phyloP scores from a whole-genome alignment of 2,113 vertebrate genomes.

The Catharus minimus region DNA sequence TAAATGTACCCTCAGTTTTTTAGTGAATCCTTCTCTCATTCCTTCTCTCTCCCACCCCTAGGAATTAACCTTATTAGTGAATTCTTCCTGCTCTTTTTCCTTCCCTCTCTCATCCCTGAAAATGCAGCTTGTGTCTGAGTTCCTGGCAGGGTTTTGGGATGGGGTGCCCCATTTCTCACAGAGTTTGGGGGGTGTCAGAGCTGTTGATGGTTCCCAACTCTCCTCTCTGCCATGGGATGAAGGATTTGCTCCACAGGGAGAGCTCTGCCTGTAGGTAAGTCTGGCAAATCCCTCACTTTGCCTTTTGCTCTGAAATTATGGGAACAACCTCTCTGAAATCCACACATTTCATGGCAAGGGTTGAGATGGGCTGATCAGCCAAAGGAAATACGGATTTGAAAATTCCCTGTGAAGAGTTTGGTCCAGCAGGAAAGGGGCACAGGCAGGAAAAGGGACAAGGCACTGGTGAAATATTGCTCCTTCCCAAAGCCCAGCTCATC shows the following conservation, averaged over 20 bases:
- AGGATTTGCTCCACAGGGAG: fast-evolving
- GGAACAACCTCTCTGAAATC: neutral
- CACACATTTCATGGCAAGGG: neutral
- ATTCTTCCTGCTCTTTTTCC: neutral
- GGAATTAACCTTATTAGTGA: neutral
- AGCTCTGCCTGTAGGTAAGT: neutral
- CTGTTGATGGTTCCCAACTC: neutral
- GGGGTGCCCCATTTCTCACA: neutral
- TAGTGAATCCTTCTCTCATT: neutral
- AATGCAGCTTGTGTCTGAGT: neutral
- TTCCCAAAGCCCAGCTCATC: neutral
- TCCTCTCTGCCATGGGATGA: neutral
- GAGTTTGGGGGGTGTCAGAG: neutral
- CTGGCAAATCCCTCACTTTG: neutral
- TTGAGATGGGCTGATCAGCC: neutral
- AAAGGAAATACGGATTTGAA: neutral
- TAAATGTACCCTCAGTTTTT: neutral
- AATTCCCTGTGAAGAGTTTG: neutral
- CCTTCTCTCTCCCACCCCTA: neutral
- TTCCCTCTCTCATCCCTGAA: neutral
- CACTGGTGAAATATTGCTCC: neutral
- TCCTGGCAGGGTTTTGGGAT: neutral
- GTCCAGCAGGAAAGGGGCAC: neutral
- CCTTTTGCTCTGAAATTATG: neutral
- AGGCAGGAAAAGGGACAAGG: neutral